Conservation (phyloP, 2,888 invertebrate genomes). For the Ashinkailepas kermadecensis region DNA sequence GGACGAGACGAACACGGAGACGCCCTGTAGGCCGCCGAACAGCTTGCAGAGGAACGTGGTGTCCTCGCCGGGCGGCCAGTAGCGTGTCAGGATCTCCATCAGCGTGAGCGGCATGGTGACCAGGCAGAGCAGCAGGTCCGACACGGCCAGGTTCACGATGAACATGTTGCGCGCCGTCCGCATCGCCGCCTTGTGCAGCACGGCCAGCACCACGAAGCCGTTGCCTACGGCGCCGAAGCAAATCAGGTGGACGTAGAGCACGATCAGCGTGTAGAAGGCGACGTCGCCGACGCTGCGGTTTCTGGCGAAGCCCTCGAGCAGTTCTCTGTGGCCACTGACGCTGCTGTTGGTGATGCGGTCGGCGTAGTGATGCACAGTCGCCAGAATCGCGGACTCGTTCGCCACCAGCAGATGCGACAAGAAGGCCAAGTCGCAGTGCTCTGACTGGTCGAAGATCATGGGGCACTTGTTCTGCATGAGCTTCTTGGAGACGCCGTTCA, state of each 20-base stretch:
- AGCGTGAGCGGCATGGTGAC: constrained; percentile 85
- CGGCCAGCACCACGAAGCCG: constrained; percentile 67
- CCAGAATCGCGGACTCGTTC: background rate
- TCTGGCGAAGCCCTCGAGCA: constrained; percentile 36
- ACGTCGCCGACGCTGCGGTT: constrained; percentile 65
- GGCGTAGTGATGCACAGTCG: constrained; percentile 24
- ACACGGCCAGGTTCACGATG: constrained; percentile 77
- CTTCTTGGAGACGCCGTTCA: background rate
- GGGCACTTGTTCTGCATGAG: background rate
- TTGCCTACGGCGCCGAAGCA: constrained; percentile 77
- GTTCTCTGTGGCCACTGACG: constrained; percentile 24
- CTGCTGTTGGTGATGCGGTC: constrained; percentile 29
- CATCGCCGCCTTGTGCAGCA: constrained; percentile 79
- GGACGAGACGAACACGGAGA: constrained; percentile 86
- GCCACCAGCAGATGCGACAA: background rate
- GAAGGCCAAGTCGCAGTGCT: background rate
- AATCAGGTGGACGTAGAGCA: constrained; percentile 65
- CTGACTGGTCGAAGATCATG: background rate
- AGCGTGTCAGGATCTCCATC: constrained; percentile 73
- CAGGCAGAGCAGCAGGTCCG: constrained; percentile 72
- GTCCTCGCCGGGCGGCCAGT: constrained; percentile 73
- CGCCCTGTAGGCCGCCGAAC: constrained; percentile 76
- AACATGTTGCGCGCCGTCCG: constrained; percentile 87
- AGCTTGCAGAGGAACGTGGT: constrained; percentile 69
- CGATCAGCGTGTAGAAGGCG: constrained; percentile 58